These are phyloP conservation scores for Donacobius atricapilla DNA, from an alignment of 2,113 vertebrate genomes.

Conservation along the genomic window DNA sequence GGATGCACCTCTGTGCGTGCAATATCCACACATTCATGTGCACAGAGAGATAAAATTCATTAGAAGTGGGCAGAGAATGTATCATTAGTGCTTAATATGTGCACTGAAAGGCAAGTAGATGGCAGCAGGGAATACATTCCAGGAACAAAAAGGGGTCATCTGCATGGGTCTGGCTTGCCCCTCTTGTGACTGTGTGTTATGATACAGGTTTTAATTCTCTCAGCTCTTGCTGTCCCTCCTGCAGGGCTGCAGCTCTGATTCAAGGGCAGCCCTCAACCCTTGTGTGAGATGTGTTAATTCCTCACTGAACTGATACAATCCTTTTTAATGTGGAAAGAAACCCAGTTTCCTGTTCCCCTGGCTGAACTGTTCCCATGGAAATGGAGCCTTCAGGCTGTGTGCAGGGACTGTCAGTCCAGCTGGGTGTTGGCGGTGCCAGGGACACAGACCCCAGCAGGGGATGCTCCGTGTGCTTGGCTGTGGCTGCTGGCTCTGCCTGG, in stretches of 20 bases:
- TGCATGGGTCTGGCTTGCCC: not conserved
- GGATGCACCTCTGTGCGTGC: not conserved
- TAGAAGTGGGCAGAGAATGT: not conserved
- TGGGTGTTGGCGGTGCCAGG: not conserved
- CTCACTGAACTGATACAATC: accelerated
- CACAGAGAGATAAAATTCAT: not conserved
- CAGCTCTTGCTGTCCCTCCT: not conserved
- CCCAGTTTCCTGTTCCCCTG: not conserved
- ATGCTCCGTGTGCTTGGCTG: accelerated
- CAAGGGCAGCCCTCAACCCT: not conserved
- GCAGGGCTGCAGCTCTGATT: not conserved
- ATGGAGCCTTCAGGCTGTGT: accelerated
- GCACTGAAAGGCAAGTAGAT: not conserved
- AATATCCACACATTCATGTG: not conserved
- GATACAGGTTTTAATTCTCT: not conserved
- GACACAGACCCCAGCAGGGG: accelerated
- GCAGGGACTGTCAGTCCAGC: not conserved
- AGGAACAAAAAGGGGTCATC: conserved; percentile 11
- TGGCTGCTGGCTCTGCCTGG: not conserved
- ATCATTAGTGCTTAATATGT: not conserved
- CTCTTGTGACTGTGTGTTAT: not conserved
- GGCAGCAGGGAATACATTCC: not conserved
- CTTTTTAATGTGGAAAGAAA: not conserved
- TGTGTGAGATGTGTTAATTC: not conserved
- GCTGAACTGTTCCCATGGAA: not conserved